A percentile compares a stretch with the other conserved stretches of the same genome.
Evolutionary conservation across 1,140 invertebrate genomes (phyloP).

Genomic region (Eufriesea mexicana): DNA sequence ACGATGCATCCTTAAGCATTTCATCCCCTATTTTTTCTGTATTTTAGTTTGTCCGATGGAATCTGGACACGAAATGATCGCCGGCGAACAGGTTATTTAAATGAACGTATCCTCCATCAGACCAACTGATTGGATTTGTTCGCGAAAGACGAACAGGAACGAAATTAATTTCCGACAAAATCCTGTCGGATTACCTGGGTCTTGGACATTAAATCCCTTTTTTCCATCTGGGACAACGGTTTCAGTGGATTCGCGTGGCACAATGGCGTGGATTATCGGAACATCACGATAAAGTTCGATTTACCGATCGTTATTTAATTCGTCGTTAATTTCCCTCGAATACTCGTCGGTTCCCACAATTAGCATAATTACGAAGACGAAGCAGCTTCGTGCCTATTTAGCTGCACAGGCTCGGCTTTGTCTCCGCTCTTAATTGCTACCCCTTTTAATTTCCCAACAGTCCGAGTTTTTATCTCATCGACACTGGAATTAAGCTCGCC

Average conservation of each 20-base stretch:
- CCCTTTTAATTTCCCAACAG: neutral
- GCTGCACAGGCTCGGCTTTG: too few relatives aligned
- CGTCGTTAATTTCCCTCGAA: neutral
- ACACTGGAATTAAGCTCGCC: neutral
- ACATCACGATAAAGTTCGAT: neutral
- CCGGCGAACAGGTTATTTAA: constrained; percentile 2
- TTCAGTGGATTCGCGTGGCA: neutral
- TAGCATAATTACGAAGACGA: neutral
- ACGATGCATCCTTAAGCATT: neutral
- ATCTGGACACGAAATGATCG: neutral
- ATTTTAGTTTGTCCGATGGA: neutral
- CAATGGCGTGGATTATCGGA: too few relatives aligned
- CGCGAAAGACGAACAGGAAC: neutral
- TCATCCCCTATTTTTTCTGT: neutral
- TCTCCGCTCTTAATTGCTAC: neutral
- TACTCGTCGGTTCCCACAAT: neutral
- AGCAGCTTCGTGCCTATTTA: neutral
- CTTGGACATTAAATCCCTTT: neutral
- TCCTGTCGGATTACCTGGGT: neutral
- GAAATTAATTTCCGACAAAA: neutral
- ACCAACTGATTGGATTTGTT: neutral
- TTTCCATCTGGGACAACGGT: neutral
- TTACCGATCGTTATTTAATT: neutral
- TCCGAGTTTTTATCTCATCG: neutral
- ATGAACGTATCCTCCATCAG: neutral